A percentile compares a stretch with the other conserved stretches of the same genome.
Conservation (phyloP, 2,113 vertebrate species). For the Smithornis capensis region DNA sequence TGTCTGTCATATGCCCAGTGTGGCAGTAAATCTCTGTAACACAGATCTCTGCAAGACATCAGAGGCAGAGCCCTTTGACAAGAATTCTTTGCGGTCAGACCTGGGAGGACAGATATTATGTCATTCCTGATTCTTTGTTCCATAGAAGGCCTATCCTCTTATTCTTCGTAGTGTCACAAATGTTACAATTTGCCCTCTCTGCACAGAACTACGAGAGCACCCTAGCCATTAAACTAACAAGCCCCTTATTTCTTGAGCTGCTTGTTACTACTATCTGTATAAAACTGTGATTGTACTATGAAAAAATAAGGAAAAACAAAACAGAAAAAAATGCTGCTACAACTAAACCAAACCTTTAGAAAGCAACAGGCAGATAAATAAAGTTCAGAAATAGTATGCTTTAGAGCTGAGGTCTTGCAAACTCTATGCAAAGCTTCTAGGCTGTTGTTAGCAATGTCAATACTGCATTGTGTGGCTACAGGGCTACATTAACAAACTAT, state of each 20-base stretch:
- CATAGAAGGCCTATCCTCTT: background rate
- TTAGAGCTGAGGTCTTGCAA: background rate
- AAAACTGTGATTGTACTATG: background rate
- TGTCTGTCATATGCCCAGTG: background rate
- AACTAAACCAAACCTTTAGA: background rate
- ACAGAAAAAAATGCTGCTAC: background rate
- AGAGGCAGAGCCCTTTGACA: background rate
- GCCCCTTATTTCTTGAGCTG: background rate
- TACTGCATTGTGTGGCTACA: rapidly evolving
- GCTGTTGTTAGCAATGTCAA: background rate
- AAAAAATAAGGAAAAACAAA: background rate
- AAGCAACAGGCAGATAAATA: background rate
- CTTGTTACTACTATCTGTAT: background rate
- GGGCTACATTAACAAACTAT: rapidly evolving
- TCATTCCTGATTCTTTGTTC: background rate
- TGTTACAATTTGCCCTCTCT: background rate
- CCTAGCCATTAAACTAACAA: background rate
- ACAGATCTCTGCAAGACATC: background rate
- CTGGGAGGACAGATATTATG: background rate
- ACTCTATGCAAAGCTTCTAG: background rate
- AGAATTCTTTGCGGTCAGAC: background rate
- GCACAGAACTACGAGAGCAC: background rate
- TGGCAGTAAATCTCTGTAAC: background rate
- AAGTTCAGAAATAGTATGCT: background rate
- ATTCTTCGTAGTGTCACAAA: background rate